Evolutionary conservation across 2,888 invertebrate genomes (phyloP), one percentile per base, ranked within the genome.

Genomic region (Lepidocyrtinus sp.): DNA sequence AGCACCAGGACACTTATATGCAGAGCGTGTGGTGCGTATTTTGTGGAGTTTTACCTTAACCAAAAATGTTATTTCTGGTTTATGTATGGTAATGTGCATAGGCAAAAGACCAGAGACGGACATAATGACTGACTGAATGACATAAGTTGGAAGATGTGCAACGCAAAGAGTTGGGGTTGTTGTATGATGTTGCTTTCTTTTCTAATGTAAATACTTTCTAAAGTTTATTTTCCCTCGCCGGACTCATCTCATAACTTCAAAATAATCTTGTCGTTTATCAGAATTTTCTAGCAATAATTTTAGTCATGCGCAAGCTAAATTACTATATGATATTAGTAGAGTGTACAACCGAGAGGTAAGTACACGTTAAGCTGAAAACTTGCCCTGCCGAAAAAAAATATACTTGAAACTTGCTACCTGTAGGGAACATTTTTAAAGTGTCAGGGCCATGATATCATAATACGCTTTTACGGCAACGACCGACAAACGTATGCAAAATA

Each of bases 401-500:
- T 62, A 63, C 26, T 63, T 63, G 25, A 63, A 24, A 63, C 2
- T 24, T 63, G 26, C 26, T 63, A 26, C 26, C 63, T 63, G 59
- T 59, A 59, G 59, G 59, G 59, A 59, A 59, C 22, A 2, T 59
- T 21, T 36, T 65, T 25, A 65, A 65, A 65, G 65, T 65, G 65
- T 65, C 65, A 65, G 25, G 65, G 65, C 27, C 65, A 65, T 27
- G 65, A 65, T 65, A 65, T 65, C 65, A 65, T 65, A 65, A 65
- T 65, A 19, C 21, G 21, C 21, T 63, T 63, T 63, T 22, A 63
- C 24, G 63, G 24, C 63, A 63, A 65, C 17, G 21, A 59, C 59
- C 59, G 59, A 59, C 59, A 59, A 59, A 59, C 19, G 59, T 59
- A 59, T 59, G 59, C 59, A 59, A 59, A 59, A 59, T 21, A 50